These are phyloP conservation scores for Myripristis murdjan DNA, from an alignment of 2,797 vertebrate species.

Conservation along the genomic window DNA sequence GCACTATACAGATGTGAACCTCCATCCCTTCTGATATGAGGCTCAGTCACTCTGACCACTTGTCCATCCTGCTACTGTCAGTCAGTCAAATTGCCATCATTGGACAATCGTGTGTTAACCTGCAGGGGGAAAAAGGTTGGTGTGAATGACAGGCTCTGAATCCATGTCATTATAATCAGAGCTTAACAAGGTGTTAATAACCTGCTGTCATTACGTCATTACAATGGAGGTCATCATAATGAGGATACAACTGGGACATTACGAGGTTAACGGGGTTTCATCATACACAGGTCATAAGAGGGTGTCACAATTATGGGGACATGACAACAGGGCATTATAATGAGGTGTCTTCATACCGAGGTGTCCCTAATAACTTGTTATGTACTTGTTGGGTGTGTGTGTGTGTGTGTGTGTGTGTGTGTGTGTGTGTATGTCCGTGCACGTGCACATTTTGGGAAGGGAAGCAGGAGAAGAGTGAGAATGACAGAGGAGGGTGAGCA, in stretches of 20 bases:
- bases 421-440: too few relatives aligned
- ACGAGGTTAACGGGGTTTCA: constrained; percentile 55
- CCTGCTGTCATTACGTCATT: constrained; percentile 45
- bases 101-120: background rate
- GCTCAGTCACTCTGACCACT: background rate
- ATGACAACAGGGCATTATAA: constrained; percentile 50
- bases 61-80: too few relatives aligned
- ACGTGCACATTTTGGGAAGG: background rate
- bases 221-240: constrained; percentile 54
- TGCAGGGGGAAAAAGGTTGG: background rate
- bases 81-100: constrained; percentile 7
- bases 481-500: too few relatives aligned
- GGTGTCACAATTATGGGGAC: constrained; percentile 56
- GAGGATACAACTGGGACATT: too few relatives aligned
- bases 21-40: background rate
- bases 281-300: constrained; percentile 11
- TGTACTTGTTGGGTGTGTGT: too few relatives aligned
- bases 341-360: constrained; percentile 36
- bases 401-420: too few relatives aligned
- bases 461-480: background rate
- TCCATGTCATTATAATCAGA: constrained; percentile 35
- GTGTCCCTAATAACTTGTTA: constrained; percentile 52
- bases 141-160: constrained; percentile 5
- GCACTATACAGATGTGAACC: background rate
- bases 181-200: constrained; percentile 62